A percentile compares a stretch with the other conserved stretches of the same genome.
Conservation (phyloP, 1,140 invertebrate genomes). For the Atta cephalotes region DNA sequence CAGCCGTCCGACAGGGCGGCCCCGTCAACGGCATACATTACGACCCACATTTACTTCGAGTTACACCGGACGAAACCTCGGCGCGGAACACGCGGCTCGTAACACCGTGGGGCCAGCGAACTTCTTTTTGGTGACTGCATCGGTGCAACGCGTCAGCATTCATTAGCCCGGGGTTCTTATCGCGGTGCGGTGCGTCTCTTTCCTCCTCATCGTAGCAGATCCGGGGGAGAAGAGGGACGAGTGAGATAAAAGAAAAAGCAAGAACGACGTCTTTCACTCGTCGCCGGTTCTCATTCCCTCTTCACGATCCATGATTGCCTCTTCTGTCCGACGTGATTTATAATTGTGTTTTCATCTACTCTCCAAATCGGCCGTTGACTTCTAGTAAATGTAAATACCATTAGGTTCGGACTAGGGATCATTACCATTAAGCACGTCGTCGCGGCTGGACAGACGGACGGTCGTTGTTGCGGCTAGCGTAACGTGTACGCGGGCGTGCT, state of each 20-base stretch:
- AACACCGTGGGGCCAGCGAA: constrained; percentile 27
- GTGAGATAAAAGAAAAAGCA: constrained; percentile 26
- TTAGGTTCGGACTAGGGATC: constrained; percentile 66
- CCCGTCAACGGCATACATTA: constrained; percentile 83
- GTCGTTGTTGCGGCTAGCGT: constrained; percentile 63
- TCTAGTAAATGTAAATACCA: constrained; percentile 77
- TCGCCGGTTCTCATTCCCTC: constrained; percentile 48
- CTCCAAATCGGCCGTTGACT: constrained; percentile 70
- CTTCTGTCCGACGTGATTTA: constrained; percentile 68
- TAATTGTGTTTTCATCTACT: constrained; percentile 73
- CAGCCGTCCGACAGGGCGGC: constrained; percentile 81
- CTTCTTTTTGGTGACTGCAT: constrained; percentile 63
- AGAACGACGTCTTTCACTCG: constrained; percentile 9
- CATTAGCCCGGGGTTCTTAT: constrained; percentile 67
- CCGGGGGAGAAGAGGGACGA: neutral
- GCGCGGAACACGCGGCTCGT: constrained; percentile 8
- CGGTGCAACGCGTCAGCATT: constrained; percentile 71
- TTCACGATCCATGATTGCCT: constrained; percentile 41
- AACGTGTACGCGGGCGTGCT: constrained; percentile 67
- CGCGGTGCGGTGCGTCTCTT: constrained; percentile 14
- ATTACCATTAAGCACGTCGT: constrained; percentile 72
- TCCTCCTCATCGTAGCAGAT: constrained; percentile 11
- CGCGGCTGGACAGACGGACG: constrained; percentile 41
- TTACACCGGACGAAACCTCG: constrained; percentile 50
- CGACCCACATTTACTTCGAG: constrained; percentile 78